Evolutionary conservation across 2,797 vertebrate species (phyloP).

Genomic region (Hyperoplus immaculatus): DNA sequence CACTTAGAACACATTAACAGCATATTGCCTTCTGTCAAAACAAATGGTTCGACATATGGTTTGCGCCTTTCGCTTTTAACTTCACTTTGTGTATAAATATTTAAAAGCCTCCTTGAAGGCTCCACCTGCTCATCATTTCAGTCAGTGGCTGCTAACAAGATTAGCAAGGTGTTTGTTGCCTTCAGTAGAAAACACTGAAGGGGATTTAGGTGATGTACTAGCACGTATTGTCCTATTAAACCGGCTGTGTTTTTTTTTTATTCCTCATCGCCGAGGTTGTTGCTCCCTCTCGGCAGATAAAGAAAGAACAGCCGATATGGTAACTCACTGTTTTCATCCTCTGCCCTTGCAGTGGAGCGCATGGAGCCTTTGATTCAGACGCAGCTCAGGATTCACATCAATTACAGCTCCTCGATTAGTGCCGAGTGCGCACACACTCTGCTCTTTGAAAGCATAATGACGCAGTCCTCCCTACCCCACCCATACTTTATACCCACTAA

Average conservation of each 20-base stretch:
- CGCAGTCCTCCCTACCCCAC: constrained; percentile 37
- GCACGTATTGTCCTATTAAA: constrained; percentile 16
- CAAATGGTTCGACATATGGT: constrained; percentile 3
- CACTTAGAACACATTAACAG: constrained; percentile 12
- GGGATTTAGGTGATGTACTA: constrained; percentile 7
- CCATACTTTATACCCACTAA: constrained; percentile 56
- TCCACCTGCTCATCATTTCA: constrained; percentile 37
- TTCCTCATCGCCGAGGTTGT: constrained; percentile 11
- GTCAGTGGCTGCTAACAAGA: constrained; percentile 35
- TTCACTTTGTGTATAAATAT: constrained; percentile 37
- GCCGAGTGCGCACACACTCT: constrained; percentile 24
- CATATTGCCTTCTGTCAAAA: constrained; percentile 18
- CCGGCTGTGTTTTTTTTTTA: constrained; percentile 26
- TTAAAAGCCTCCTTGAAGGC: constrained; percentile 38
- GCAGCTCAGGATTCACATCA: constrained; percentile 61
- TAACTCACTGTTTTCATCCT: constrained; percentile 33
- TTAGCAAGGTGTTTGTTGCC: constrained; percentile 24
- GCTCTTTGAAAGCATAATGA: constrained; percentile 67
- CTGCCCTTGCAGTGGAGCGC: constrained; percentile 11
- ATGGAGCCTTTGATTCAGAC: constrained; percentile 59
- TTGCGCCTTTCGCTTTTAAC: constrained; percentile 23
- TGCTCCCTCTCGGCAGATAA: constrained; percentile 2
- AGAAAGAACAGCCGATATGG: constrained; percentile 15
- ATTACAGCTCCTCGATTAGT: constrained; percentile 71
- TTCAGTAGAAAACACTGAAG: constrained; percentile 21